Evolutionary conservation across 2,888 invertebrate species (phyloP).

Genomic region (Unio pictorum): DNA sequence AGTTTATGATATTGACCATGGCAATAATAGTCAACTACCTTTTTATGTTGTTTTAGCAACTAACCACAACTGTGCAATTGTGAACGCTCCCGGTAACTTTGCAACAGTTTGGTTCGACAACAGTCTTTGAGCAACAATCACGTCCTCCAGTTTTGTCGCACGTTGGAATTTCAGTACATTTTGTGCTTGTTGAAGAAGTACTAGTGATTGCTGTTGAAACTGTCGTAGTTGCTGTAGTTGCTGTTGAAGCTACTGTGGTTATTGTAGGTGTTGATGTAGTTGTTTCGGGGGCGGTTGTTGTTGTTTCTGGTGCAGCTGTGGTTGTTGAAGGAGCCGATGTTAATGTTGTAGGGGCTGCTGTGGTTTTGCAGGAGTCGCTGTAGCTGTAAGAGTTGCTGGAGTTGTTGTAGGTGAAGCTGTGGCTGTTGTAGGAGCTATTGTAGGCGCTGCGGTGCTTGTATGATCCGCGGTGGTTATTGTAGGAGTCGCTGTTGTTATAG

Average conservation of each 20-base stretch:
- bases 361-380: background rate
- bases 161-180: too few relatives aligned
- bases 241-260: background rate
- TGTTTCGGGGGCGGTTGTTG: background rate
- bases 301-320: background rate
- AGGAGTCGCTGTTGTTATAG: background rate
- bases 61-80: too few relatives aligned
- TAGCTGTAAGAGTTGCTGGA: background rate
- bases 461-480: background rate
- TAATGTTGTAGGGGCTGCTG: slow-evolving; percentile 1
- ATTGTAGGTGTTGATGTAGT: background rate
- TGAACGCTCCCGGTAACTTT: too few relatives aligned
- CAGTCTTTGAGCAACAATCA: too few relatives aligned
- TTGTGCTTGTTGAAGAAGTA: background rate
- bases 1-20: too few relatives aligned
- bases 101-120: too few relatives aligned
- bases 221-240: background rate
- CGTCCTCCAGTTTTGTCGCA: too few relatives aligned
- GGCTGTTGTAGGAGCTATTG: background rate
- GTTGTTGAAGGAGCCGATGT: background rate
- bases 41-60: too few relatives aligned
- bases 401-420: background rate
- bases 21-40: too few relatives aligned
- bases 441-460: slow-evolving; percentile 1
- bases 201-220: background rate